These are phyloP conservation scores for Aleiodes alternator DNA, from an alignment of 2,888 invertebrate genomes.

Conservation along the genomic window DNA sequence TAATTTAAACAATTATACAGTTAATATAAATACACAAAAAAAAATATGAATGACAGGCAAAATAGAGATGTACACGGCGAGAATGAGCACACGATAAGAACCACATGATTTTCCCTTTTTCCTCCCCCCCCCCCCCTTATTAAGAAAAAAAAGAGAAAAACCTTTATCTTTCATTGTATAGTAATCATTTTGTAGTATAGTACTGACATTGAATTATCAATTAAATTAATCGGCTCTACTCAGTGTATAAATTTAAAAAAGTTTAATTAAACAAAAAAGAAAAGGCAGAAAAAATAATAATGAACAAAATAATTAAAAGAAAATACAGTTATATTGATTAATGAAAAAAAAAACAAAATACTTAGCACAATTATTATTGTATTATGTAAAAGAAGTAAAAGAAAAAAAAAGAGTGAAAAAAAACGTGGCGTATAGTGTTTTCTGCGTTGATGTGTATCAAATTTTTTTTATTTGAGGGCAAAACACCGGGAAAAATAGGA, in stretches of 20 bases:
- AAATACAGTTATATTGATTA: constrained; percentile 48
- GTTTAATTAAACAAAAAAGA: constrained; percentile 57
- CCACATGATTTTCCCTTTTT: constrained; percentile 27
- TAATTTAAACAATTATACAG: constrained; percentile 17
- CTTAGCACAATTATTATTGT: constrained; percentile 71
- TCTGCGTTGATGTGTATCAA: constrained; percentile 41
- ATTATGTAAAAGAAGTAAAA: constrained; percentile 37
- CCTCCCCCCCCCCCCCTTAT: neutral
- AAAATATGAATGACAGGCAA: constrained; percentile 59
- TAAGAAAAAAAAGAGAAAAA: constrained; percentile 39
- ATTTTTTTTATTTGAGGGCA: constrained; percentile 38
- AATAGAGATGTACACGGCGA: constrained; percentile 58
- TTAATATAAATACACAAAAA: neutral
- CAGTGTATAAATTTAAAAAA: constrained; percentile 70
- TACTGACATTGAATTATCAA: constrained; percentile 72
- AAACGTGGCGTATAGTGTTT: constrained; percentile 22
- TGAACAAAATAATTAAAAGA: constrained; percentile 32
- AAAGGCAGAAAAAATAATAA: constrained; percentile 53
- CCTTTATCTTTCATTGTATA: constrained; percentile 73
- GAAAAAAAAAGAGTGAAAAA: constrained; percentile 12
- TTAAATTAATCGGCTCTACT: constrained; percentile 72
- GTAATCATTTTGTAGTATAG: constrained; percentile 73
- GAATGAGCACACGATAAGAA: constrained; percentile 54
- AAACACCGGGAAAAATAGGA: constrained; percentile 6
- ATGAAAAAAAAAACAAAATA: constrained; percentile 60